Percentiles rank a stretch among this genome's conserved stretches.
phyloP scores from a whole-genome alignment of 2,113 vertebrate genomes.

The Siphamia tubifer region DNA sequence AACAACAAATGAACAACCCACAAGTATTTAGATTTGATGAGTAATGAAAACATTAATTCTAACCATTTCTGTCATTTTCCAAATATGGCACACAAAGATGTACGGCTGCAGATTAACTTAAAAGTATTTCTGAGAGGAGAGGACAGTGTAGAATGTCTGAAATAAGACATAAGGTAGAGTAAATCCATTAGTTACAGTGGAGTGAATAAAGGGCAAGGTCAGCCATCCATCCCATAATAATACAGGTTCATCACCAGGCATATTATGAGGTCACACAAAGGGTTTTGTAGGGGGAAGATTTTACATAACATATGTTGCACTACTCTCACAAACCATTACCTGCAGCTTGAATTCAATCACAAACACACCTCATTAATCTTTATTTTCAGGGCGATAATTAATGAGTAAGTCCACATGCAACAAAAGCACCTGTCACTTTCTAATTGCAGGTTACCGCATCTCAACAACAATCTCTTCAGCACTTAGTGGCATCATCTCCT shows the following conservation, averaged over 20 bases:
- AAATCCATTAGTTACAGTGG: neutral
- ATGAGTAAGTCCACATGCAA: neutral
- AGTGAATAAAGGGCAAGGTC: neutral
- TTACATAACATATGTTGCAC: too few species aligned
- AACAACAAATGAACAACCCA: too few species aligned
- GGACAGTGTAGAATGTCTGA: neutral
- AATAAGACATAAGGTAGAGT: neutral
- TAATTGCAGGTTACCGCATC: neutral
- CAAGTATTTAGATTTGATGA: too few species aligned
- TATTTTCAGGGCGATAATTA: neutral
- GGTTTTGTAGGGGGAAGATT: too few species aligned
- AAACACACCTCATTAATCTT: neutral
- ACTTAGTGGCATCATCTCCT: neutral
- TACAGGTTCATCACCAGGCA: neutral
- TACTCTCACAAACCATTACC: neutral
- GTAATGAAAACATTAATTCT: too few species aligned
- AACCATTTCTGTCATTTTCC: too few species aligned
- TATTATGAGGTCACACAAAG: too few species aligned
- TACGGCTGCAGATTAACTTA: neutral
- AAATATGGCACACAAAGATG: neutral
- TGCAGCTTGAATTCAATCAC: too few species aligned
- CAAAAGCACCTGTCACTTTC: neutral
- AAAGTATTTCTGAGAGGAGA: neutral
- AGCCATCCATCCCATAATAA: neutral
- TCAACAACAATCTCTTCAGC: neutral